These are phyloP conservation scores for Yponomeuta sedellus DNA, from an alignment of 2,888 invertebrate species.

Conservation along the genomic window DNA sequence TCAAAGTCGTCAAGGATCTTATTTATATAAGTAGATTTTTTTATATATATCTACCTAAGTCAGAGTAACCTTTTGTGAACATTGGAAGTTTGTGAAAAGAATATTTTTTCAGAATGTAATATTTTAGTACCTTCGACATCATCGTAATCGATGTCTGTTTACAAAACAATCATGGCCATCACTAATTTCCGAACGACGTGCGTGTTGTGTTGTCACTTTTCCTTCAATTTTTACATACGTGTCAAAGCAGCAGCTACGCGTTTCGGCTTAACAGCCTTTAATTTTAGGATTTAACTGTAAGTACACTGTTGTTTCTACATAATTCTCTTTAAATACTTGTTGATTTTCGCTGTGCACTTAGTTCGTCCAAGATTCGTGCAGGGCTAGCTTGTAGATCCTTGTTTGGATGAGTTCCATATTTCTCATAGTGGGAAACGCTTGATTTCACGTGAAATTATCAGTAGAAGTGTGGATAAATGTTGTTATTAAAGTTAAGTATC, in stretches of 20 bases:
- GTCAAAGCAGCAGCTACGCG: slow-evolving; percentile 60
- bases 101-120: too few species aligned
- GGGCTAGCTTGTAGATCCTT: neutral
- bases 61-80: too few species aligned
- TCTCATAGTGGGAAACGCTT: slow-evolving; percentile 21
- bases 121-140: too few species aligned
- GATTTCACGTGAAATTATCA: slow-evolving; percentile 36
- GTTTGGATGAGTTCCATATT: neutral
- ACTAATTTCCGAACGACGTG: slow-evolving; percentile 37
- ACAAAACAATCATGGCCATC: neutral
- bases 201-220: slow-evolving; percentile 40
- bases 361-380: neutral
- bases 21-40: too few species aligned
- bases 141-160: neutral
- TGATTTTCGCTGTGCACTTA: slow-evolving; percentile 12
- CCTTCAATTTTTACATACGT: slow-evolving; percentile 64
- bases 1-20: too few species aligned
- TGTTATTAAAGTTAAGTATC: slow-evolving; percentile 10
- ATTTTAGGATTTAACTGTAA: slow-evolving; percentile 68
- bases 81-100: too few species aligned
- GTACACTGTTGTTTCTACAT: slow-evolving; percentile 36
- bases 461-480: slow-evolving; percentile 18
- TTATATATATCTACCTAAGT: too few species aligned
- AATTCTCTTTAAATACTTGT: slow-evolving; percentile 10
- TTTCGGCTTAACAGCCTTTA: slow-evolving; percentile 60